Percentiles rank a stretch among this genome's conserved stretches.
These are phyloP conservation scores for Bactericera cockerelli DNA, from an alignment of 1,140 invertebrate genomes.

Conservation along the genomic window DNA sequence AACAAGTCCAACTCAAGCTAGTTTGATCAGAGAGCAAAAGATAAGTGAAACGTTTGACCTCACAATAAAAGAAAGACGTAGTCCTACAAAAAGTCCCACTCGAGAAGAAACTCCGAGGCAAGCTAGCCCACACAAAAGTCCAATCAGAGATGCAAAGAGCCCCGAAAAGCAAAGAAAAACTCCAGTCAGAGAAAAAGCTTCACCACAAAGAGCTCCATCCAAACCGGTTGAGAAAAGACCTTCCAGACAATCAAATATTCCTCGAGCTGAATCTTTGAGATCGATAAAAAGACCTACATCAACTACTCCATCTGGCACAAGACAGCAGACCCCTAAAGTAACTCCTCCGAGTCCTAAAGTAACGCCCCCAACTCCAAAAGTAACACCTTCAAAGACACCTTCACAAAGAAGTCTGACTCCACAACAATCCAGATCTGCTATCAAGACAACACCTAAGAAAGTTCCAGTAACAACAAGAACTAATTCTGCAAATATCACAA, in stretches of 20 bases:
- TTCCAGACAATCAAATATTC: constrained; percentile 18
- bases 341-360: too few species aligned
- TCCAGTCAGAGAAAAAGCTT: constrained; percentile 20
- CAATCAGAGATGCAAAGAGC: constrained; percentile 13
- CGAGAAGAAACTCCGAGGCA: constrained; percentile 15
- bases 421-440: constrained; percentile 3
- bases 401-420: constrained; percentile 11
- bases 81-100: constrained; percentile 17
- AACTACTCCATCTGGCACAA: constrained; percentile 11
- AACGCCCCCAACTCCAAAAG: background rate
- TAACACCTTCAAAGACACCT: constrained; percentile 7
- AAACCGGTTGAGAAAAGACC: constrained; percentile 7
- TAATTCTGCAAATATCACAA: background rate
- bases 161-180: constrained; percentile 12
- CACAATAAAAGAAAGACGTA: constrained; percentile 6
- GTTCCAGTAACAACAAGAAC: background rate
- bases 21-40: constrained; percentile 1
- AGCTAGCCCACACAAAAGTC: constrained; percentile 18
- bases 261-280: constrained; percentile 14
- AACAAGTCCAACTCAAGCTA: constrained; percentile 1
- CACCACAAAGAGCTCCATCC: constrained; percentile 20
- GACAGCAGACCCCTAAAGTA: background rate
- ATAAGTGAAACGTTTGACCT: background rate
- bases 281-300: background rate
- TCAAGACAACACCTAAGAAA: background rate